A percentile compares a stretch with the other conserved stretches of the same genome.
Evolutionary conservation across 1,140 invertebrate species (phyloP).

Genomic region (Drosophila orena): DNA sequence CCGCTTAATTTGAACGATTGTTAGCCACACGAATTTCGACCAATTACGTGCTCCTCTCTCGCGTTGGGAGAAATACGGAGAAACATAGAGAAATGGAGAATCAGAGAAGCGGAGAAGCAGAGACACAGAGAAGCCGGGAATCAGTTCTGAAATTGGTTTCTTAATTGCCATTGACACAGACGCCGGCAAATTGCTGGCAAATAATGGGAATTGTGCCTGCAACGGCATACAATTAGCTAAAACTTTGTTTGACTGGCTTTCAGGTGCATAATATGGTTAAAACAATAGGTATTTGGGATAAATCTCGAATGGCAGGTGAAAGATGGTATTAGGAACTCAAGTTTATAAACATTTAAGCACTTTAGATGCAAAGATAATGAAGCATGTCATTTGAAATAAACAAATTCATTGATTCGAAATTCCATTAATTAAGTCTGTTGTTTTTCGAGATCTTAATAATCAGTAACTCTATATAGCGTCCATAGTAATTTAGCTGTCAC

Average conservation of each 20-base stretch:
- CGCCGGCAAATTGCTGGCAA: conserved; percentile 32
- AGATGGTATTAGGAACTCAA: neutral
- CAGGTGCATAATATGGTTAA: conserved; percentile 12
- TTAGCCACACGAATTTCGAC: conserved; percentile 45
- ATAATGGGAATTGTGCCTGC: conserved; percentile 21
- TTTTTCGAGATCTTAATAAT: conserved; percentile 1
- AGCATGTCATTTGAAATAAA: neutral
- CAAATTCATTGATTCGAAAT: too few relatives aligned
- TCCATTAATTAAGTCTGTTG: neutral
- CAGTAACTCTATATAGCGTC: conserved; percentile 11
- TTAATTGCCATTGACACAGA: conserved; percentile 76
- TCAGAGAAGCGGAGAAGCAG: neutral
- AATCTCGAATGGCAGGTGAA: neutral
- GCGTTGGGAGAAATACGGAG: neutral
- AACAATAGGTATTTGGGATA: conserved; percentile 14
- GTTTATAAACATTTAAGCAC: neutral
- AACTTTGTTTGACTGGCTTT: conserved; percentile 25
- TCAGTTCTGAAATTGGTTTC: conserved; percentile 50
- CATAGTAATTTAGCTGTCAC: conserved; percentile 1
- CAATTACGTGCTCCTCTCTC: conserved; percentile 34
- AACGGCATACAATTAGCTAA: conserved; percentile 31
- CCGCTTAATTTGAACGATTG: conserved; percentile 39
- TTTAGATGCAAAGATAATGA: neutral
- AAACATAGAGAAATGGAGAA: conserved; percentile 8
- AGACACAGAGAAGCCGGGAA: conserved; percentile 11